Conservation (phyloP, 2,113 vertebrate genomes). For the Lagopus muta region DNA sequence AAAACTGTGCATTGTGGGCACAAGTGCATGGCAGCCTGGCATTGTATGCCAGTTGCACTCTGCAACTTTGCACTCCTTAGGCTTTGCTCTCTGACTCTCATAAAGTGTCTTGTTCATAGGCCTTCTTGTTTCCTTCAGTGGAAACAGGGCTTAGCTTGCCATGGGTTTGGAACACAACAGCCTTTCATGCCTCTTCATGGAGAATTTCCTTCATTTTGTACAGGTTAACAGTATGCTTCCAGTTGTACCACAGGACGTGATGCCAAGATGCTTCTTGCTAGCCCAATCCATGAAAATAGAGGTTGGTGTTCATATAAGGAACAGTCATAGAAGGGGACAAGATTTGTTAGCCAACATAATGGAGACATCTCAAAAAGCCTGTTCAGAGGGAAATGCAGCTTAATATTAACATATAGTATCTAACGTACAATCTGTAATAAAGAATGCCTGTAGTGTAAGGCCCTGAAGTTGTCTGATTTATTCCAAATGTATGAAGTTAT, state of each 20-base stretch:
- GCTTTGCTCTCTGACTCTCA: background rate
- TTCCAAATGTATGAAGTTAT: background rate
- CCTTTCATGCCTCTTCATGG: background rate
- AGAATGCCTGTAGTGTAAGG: background rate
- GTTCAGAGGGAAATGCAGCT: background rate
- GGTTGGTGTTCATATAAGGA: background rate
- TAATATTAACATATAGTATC: background rate
- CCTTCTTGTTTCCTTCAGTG: background rate
- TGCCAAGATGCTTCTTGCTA: background rate
- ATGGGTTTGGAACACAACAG: background rate
- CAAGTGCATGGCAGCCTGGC: accelerated
- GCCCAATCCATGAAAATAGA: background rate
- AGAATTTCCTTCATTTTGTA: background rate
- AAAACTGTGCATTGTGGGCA: background rate
- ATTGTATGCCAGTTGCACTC: background rate
- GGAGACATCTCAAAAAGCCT: background rate
- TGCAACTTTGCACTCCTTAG: background rate
- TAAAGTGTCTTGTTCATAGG: background rate
- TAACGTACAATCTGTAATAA: accelerated
- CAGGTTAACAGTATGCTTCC: background rate
- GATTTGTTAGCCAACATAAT: background rate
- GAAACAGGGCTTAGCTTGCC: background rate
- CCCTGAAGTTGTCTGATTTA: background rate
- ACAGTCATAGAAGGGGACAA: too few species aligned
- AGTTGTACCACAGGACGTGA: background rate